Base-by-base conservation (phyloP, 2,888 invertebrate species). In the Chrysolina haemoptera region DNA sequence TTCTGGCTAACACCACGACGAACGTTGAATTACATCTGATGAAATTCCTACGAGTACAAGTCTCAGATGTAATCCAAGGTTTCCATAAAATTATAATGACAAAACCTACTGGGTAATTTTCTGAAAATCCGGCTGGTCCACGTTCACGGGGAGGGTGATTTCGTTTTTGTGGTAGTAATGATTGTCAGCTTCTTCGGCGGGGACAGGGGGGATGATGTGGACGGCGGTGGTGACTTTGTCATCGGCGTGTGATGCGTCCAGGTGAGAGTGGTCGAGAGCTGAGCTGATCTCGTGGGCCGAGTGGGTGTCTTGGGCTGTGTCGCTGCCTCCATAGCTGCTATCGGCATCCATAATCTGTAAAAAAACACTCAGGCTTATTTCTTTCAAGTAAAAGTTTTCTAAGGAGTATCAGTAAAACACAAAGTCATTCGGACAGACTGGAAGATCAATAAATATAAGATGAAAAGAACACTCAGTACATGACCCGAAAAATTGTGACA, bases 301-400 rank as follows among this genome's bases (percentile, higher is more conserved):
- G 68, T 82, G 79, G 22, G 80, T 82, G 78, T 88, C 88, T 79
- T 87, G 88, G 73, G 88, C 87, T 53, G 88, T 88, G 80, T 88
- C 88, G 82, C 87, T 88, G 77, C 88, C 88, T 48, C 87, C 88
- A 78, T 88, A 88, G 80, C 88, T 88, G 79, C 88, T 88, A 79
- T 88, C 88, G 48, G 88, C 87, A 79, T 88, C 88, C 88, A 88
- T 88, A 71, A 53, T 68, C 76, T 78, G 50, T 27, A 74, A 75
- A 68, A 64, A 46, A 65, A 65, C 4, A 27, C n/a, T n/a, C 10
- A 27, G 46, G 46, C 1, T 9, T 59, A n/a, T 14, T n/a, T 27
- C 12, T 22, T 0, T 20, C 10, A 11, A 43, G 14, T 27, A 3
- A 27, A n/a, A n/a, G n/a, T n/a, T n/a, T n/a, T n/a, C n/a, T n/a